Base-by-base conservation (phyloP, 1,140 invertebrate genomes). In the Drosophila mojavensis region DNA sequence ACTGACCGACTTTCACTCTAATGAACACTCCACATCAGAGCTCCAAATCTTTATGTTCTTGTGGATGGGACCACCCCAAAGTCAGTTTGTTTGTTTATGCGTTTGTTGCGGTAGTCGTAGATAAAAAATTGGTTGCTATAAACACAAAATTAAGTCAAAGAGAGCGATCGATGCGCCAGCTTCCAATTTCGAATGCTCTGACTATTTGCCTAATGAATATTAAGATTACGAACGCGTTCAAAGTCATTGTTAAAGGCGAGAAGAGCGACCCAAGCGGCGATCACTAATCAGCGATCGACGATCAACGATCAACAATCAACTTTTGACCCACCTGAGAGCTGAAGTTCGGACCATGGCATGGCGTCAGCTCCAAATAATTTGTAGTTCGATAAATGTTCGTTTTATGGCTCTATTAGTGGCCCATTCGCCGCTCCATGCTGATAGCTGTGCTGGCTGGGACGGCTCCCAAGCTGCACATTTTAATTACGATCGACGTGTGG, bases 381-480 rank as follows among this genome's bases (percentile, higher is more conserved):
- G 90, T 91, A 76, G 90, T 86, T 91, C 89, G 90, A 90, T 91
- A 91, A 91, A 89, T 74, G 82, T 79, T 90, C 77, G 70, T 72
- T 91, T 91, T 91, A 91, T 91, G 89, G 82, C 90, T 91, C 79
- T 91, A 91, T 91, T 91, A 91, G 84, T 81, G 62, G 78, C 68
- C 54, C 69, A 68, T 68, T 81, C 66, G 43, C 51, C 55, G 56
- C 55, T 43, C 47, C 47, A 71, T 68, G 58, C 74, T 73, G 69
- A 79, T 82, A 75, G 54, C 66, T 47, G 43, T 5, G 39, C 13
- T 17, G 26, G 47, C 9, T 24, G 24, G 51, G 59, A 45, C 41
- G 53, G 30, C 59, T 39, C 36, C 43, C 20, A 48, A 43, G 43
- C 48, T 73, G 62, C 65, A 64, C 65, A 78, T 73, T 77, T 74